Conservation (phyloP, 1,140 invertebrate genomes). For the Anadara kagoshimensis region DNA sequence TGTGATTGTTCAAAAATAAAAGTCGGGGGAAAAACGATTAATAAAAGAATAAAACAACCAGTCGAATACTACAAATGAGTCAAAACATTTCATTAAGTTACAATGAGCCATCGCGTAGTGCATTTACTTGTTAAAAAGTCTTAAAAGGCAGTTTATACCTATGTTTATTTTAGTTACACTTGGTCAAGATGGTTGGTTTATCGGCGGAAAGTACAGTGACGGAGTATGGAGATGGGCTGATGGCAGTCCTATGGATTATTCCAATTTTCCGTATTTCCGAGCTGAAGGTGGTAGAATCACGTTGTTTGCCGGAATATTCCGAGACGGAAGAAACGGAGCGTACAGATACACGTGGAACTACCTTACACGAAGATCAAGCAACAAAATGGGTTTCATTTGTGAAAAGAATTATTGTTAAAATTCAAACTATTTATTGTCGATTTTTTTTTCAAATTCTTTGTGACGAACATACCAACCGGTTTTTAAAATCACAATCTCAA, state of each 20-base stretch:
- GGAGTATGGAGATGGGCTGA: conserved; percentile 10
- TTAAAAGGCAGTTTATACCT: no score
- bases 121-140: no score
- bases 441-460: no score
- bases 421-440: no score
- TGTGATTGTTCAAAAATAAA: no score
- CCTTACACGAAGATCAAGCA: not conserved
- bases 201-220: not conserved
- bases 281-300: not conserved
- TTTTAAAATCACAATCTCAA: no score
- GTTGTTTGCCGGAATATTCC: conserved; percentile 1
- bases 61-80: no score
- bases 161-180: conserved; percentile 1
- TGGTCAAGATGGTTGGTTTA: not conserved
- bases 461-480: no score
- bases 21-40: no score
- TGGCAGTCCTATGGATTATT: not conserved
- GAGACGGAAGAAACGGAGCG: not conserved
- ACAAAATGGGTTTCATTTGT: conserved; percentile 9
- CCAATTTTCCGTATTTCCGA: not conserved
- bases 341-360: not conserved
- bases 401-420: conserved; percentile 2
- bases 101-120: no score
- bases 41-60: no score
- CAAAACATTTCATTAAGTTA: no score